phyloP scores from a whole-genome alignment of 2,113 vertebrate genomes.

The Rhinolophus ferrumequinum region DNA sequence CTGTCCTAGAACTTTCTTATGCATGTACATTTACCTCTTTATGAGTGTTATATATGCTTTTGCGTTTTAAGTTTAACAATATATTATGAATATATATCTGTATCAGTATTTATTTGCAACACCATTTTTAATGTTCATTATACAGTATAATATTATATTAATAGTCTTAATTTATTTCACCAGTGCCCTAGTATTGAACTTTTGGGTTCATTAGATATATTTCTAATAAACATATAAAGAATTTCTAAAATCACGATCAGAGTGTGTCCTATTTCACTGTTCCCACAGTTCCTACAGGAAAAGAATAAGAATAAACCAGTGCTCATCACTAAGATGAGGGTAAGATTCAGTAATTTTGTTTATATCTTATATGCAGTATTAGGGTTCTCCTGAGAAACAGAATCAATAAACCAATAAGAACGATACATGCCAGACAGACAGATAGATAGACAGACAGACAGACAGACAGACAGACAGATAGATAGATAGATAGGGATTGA shows the following conservation, averaged over 20 bases:
- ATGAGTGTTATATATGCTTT: background rate
- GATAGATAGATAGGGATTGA: background rate
- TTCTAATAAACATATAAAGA: background rate
- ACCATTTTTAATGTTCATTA: background rate
- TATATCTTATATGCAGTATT: background rate
- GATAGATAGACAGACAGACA: background rate
- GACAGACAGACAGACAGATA: background rate
- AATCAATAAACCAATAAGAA: background rate
- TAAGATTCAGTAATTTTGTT: background rate
- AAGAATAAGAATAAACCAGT: background rate
- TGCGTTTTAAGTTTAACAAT: background rate
- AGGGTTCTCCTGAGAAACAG: background rate
- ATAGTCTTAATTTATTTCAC: background rate
- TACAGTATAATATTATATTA: background rate
- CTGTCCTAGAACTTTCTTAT: background rate
- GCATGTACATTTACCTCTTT: background rate
- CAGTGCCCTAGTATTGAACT: background rate
- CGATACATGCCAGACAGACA: background rate
- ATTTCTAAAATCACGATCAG: slow-evolving; percentile 7
- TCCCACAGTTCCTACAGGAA: background rate
- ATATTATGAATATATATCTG: background rate
- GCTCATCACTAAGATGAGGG: background rate
- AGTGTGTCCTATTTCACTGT: background rate
- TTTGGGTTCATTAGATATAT: background rate
- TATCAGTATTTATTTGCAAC: background rate